Evolutionary conservation across 2,797 vertebrate species (phyloP).

Genomic region (Danio tinwini): DNA sequence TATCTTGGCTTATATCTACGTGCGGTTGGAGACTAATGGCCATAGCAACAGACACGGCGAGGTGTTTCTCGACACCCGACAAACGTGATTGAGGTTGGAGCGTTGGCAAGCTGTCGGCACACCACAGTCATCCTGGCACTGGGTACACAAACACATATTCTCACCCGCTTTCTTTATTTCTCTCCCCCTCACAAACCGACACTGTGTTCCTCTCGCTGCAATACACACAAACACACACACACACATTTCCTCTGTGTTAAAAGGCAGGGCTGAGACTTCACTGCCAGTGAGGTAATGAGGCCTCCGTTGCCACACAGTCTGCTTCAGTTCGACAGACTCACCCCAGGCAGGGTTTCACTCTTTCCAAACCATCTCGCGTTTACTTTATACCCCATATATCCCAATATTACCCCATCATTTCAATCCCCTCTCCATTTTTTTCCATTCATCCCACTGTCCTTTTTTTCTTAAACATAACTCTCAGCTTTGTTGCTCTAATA

Average conservation of each 20-base stretch:
- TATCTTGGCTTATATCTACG: slow-evolving; percentile 46
- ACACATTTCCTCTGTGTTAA: slow-evolving; percentile 53
- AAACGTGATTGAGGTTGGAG: slow-evolving; percentile 58
- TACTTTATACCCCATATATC: slow-evolving; percentile 33
- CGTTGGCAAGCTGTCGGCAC: slow-evolving; percentile 58
- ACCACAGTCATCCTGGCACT: slow-evolving; percentile 51
- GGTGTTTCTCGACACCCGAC: slow-evolving; percentile 51
- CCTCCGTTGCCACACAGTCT: slow-evolving; percentile 51
- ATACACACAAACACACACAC: slow-evolving; percentile 48
- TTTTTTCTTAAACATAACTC: slow-evolving; percentile 19
- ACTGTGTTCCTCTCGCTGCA: slow-evolving; percentile 41
- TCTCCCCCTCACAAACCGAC: slow-evolving; percentile 58
- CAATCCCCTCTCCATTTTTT: slow-evolving; percentile 19
- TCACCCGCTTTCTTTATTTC: slow-evolving; percentile 60
- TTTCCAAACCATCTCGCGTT: slow-evolving; percentile 45
- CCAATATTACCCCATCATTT: slow-evolving; percentile 33
- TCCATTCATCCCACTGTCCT: neutral
- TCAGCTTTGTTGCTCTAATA: slow-evolving; percentile 49
- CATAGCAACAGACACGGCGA: slow-evolving; percentile 60
- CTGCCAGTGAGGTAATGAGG: slow-evolving; percentile 46
- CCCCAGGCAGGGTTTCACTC: slow-evolving; percentile 48
- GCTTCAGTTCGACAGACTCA: slow-evolving; percentile 43
- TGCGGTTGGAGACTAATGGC: slow-evolving; percentile 59
- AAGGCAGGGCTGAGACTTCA: slow-evolving; percentile 30
- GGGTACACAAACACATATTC: slow-evolving; percentile 47